Percentiles rank a stretch among this genome's conserved stretches.
These are phyloP conservation scores for honey bee (Apis mellifera) DNA, from an alignment of 1,140 invertebrate species.

Conservation along the genomic window Amel_HAv3.1 CM009943.2:7218501-7219000, in stretches of 20 bases:
- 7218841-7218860: constrained; percentile 2
- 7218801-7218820: not conserved
- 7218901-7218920: not conserved
- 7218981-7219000: too few relatives aligned
- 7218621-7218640: constrained; percentile 39
- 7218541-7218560: not conserved
- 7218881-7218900: not conserved
- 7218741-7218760: not conserved
- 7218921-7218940: too few relatives aligned
- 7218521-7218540: constrained; percentile 32
- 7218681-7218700: constrained; percentile 28
- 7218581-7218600: too few relatives aligned
- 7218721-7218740: not conserved
- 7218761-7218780: not conserved
- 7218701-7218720: not conserved
- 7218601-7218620: not conserved
- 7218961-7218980: too few relatives aligned
- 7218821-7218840: not conserved
- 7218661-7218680: constrained; percentile 5
- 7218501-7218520: constrained; percentile 4
- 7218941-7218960: too few relatives aligned
- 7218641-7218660: constrained; percentile 43
- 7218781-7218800: not conserved
- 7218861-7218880: not conserved
- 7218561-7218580: not conserved